phyloP scores from a whole-genome alignment of 64 coral and sea anemone genomes.

The Montipora cactus region DNA sequence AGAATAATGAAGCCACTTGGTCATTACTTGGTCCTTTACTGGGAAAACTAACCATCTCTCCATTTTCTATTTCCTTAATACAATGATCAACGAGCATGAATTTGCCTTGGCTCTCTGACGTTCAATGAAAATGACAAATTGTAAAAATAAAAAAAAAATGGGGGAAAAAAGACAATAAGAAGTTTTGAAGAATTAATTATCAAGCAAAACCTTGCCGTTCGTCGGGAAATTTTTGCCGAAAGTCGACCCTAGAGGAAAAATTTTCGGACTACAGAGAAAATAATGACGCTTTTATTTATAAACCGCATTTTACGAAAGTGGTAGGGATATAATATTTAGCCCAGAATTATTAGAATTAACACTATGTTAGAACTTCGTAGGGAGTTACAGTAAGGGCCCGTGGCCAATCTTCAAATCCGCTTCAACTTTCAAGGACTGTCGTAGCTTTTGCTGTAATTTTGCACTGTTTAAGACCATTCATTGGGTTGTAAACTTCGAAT shows the following conservation, averaged over 20 bases:
- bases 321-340: conserved; percentile 60
- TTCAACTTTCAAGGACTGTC: background rate
- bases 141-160: no score
- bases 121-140: background rate
- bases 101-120: background rate
- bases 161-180: no score
- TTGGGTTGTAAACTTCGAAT: background rate
- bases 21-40: background rate
- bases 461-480: background rate
- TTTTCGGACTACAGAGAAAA: conserved; percentile 34
- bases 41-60: background rate
- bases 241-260: conserved; percentile 20
- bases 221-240: background rate
- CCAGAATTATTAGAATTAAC: conserved; percentile 40
- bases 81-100: background rate
- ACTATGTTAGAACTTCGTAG: conserved; percentile 48
- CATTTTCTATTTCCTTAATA: background rate
- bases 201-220: background rate
- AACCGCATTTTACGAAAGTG: conserved; percentile 27
- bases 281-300: conserved; percentile 49
- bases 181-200: no score
- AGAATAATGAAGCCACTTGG: background rate
- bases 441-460: background rate
- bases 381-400: conserved; percentile 36
- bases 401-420: background rate